These are phyloP conservation scores for Channallabes apus DNA, from an alignment of 2,797 vertebrate genomes.

Conservation along the genomic window DNA sequence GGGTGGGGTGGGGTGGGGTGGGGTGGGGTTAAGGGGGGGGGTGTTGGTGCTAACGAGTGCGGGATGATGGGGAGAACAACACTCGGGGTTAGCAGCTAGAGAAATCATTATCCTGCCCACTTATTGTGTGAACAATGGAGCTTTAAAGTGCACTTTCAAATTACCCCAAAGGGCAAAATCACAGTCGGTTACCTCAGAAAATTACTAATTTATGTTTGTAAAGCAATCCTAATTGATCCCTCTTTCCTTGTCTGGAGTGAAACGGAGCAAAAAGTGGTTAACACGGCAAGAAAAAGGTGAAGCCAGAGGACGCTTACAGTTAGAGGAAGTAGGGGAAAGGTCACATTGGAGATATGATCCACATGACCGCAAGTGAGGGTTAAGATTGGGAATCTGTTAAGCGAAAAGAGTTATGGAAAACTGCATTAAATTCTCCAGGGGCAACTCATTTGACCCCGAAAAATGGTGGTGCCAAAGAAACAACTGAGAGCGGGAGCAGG, in stretches of 20 bases:
- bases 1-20: slow-evolving; percentile 34
- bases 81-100: slow-evolving; percentile 49
- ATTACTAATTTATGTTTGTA: slow-evolving; percentile 28
- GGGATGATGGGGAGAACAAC: slow-evolving; percentile 62
- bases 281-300: neutral
- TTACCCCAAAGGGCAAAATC: slow-evolving; percentile 74
- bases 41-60: slow-evolving; percentile 47
- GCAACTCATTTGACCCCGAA: slow-evolving; percentile 21
- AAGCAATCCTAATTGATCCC: slow-evolving; percentile 17
- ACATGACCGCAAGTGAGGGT: neutral
- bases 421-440: slow-evolving; percentile 65
- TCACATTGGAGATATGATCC: neutral
- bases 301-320: neutral
- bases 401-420: neutral
- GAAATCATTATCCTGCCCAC: slow-evolving; percentile 63
- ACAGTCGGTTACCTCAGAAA: slow-evolving; percentile 75
- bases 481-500: neutral
- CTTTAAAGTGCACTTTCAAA: slow-evolving; percentile 45
- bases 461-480: slow-evolving; percentile 26
- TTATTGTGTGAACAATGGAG: slow-evolving; percentile 60
- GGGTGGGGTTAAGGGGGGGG: slow-evolving; percentile 29
- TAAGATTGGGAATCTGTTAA: neutral
- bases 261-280: neutral
- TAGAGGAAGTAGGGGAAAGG: neutral
- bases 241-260: neutral